phyloP scores from a whole-genome alignment of 2,113 vertebrate genomes.

The Channa argus region DNA sequence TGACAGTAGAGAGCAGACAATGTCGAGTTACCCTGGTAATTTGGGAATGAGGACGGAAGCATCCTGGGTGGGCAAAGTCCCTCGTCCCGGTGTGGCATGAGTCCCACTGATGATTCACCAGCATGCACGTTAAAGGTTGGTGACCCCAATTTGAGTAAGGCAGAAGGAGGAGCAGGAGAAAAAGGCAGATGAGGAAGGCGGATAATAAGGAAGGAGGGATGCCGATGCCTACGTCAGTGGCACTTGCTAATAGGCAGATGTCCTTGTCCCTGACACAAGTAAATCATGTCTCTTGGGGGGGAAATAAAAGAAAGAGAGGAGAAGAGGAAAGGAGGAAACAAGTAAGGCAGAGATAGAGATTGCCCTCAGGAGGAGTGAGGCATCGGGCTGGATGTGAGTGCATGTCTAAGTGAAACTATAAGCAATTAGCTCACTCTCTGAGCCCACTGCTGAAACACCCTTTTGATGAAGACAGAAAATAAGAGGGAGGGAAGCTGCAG shows the following conservation, averaged over 20 bases:
- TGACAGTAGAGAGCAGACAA: conserved; percentile 82
- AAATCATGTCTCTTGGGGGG: conserved; percentile 78
- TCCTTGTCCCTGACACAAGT: conserved; percentile 86
- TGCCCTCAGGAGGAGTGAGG: conserved; percentile 42
- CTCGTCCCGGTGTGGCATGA: conserved; percentile 44
- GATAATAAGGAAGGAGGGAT: conserved; percentile 72
- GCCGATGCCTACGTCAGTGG: conserved; percentile 76
- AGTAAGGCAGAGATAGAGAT: conserved; percentile 62
- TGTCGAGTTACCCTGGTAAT: conserved; percentile 82
- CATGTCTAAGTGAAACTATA: conserved; percentile 74
- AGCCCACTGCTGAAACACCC: conserved; percentile 58
- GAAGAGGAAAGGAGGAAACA: conserved; percentile 60
- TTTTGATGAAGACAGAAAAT: conserved; percentile 70
- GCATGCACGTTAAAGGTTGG: conserved; percentile 78
- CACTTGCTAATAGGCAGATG: conserved; percentile 81
- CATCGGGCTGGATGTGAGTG: conserved; percentile 51
- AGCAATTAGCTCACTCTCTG: conserved; percentile 68
- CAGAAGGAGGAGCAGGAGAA: conserved; percentile 73
- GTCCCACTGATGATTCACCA: conserved; percentile 80
- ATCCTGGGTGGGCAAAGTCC: conserved; percentile 59
- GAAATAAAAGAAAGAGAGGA: conserved; percentile 54
- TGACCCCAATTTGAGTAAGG: conserved; percentile 83
- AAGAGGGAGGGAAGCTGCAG: conserved; percentile 40
- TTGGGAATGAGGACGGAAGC: conserved; percentile 77
- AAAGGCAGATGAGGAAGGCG: conserved; percentile 69